Conservation (phyloP, 1,140 invertebrate genomes). For the Drosophila miranda region DNA sequence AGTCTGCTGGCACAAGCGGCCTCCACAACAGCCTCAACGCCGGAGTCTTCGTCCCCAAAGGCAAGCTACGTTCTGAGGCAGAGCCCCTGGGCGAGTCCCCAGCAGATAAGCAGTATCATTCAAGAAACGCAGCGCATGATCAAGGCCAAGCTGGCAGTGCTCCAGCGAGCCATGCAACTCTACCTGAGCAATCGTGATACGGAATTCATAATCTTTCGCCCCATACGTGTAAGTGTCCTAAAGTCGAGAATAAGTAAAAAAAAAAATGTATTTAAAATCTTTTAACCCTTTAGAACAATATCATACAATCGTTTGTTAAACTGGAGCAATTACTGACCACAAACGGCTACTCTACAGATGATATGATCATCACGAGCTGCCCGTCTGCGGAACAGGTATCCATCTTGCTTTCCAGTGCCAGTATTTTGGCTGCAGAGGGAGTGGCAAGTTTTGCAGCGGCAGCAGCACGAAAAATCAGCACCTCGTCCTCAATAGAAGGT, state of each 20-base stretch:
- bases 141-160: slow-evolving; percentile 89
- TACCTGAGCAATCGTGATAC: slow-evolving; percentile 98
- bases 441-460: slow-evolving; percentile 70
- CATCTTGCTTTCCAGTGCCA: slow-evolving; percentile 91
- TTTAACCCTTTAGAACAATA: slow-evolving; percentile 88
- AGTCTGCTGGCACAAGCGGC: slow-evolving; percentile 43
- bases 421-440: slow-evolving; percentile 83
- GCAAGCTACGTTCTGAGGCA: slow-evolving; percentile 72
- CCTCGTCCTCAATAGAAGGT: slow-evolving; percentile 64
- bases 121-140: slow-evolving; percentile 88
- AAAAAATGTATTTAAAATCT: background rate
- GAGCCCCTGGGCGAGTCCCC: slow-evolving; percentile 83
- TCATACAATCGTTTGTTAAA: slow-evolving; percentile 93
- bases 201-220: slow-evolving; percentile 96
- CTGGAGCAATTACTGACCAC: slow-evolving; percentile 89
- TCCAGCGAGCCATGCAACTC: slow-evolving; percentile 95
- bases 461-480: slow-evolving; percentile 69
- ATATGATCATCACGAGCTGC: slow-evolving; percentile 92
- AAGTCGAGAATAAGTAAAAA: background rate
- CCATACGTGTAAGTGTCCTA: slow-evolving; percentile 88
- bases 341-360: slow-evolving; percentile 90
- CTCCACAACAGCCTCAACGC: slow-evolving; percentile 1
- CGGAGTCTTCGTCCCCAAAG: slow-evolving; percentile 37
- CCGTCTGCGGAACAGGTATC: slow-evolving; percentile 95
- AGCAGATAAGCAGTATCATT: slow-evolving; percentile 85